phyloP scores from a whole-genome alignment of 2,113 vertebrate genomes.

The Pithys albifrons region DNA sequence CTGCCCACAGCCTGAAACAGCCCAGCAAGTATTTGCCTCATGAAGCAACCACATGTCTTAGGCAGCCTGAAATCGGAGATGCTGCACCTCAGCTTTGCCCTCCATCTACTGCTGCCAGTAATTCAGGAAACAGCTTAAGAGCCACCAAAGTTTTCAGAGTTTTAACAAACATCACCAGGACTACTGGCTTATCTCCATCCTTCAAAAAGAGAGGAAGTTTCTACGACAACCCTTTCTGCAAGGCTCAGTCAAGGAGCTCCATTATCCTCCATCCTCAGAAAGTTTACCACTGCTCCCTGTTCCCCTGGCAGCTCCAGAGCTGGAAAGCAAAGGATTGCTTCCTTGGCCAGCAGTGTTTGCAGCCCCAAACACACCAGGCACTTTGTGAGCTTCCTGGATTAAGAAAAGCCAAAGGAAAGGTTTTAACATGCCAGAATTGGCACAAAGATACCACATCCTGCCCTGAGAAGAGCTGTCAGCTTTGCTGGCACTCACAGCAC shows the following conservation, averaged over 20 bases:
- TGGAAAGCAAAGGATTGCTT: neutral
- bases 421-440: slow-evolving; percentile 48
- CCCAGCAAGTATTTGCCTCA: neutral
- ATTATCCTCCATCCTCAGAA: neutral
- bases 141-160: neutral
- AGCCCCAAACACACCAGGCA: slow-evolving; percentile 14
- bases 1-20: neutral
- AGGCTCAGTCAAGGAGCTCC: neutral
- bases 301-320: neutral
- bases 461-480: neutral
- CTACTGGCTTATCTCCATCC: neutral
- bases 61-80: neutral
- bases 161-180: neutral
- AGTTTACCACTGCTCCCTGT: neutral
- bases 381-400: slow-evolving; percentile 51
- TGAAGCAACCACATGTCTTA: neutral
- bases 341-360: slow-evolving; percentile 17
- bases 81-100: neutral
- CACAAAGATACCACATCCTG: slow-evolving; percentile 58
- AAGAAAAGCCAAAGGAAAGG: slow-evolving; percentile 36
- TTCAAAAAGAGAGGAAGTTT: neutral
- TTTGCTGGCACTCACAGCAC: neutral
- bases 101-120: neutral
- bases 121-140: neutral
- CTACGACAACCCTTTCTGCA: neutral